A percentile compares a stretch with the other conserved stretches of the same genome.
phyloP scores from a whole-genome alignment of 2,888 invertebrate species.

The Cephus pulcher region DNA sequence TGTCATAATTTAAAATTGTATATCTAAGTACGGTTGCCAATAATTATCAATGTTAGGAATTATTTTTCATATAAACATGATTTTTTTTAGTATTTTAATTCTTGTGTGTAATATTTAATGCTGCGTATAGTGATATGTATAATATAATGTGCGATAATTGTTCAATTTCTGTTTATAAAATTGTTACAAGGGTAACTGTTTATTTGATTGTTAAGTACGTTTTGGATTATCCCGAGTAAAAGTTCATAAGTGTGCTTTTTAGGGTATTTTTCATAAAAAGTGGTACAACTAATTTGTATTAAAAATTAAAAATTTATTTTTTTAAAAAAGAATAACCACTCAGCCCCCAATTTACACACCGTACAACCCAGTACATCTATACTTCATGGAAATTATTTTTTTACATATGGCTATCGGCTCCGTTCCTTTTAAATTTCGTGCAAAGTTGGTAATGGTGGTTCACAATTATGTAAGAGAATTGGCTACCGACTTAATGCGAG shows the following conservation, averaged over 20 bases:
- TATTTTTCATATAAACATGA: not conserved
- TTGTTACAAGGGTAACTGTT: not conserved
- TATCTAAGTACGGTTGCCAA: not conserved
- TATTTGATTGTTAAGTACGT: not conserved
- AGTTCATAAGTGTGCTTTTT: not conserved
- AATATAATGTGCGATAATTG: not conserved
- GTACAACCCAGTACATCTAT: not conserved
- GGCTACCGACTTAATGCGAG: not conserved
- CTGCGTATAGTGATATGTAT: not conserved
- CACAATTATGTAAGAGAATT: not conserved
- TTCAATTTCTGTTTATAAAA: not conserved
- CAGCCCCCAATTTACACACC: not conserved
- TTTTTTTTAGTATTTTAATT: not conserved
- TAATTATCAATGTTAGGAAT: not conserved
- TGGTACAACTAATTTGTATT: not conserved
- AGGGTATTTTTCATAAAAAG: not conserved
- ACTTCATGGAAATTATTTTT: too few species aligned
- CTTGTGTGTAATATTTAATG: not conserved
- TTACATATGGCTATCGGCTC: too few species aligned
- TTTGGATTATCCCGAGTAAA: not conserved
- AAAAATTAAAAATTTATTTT: not conserved
- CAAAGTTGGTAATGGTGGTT: not conserved
- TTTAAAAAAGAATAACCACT: not conserved
- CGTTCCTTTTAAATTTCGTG: not conserved
- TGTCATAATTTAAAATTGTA: not conserved